Percentiles rank a stretch among this genome's conserved stretches.
These are phyloP conservation scores for Cryptocheilus praepositus DNA, from an alignment of 2,888 invertebrate species.

Conservation along the genomic window DNA sequence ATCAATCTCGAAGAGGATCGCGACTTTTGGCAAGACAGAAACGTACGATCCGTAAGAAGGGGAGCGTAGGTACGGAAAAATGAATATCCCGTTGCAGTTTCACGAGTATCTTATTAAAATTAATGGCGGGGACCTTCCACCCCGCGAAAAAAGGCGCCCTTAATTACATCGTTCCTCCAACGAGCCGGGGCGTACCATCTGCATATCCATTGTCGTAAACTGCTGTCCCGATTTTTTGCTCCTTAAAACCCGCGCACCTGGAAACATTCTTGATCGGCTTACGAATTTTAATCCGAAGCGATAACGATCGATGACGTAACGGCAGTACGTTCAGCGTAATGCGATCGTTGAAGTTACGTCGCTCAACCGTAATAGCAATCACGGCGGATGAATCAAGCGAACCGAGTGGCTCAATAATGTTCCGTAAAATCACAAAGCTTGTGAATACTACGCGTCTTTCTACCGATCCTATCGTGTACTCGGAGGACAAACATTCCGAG, in stretches of 20 bases:
- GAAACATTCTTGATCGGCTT: slow-evolving; percentile 14
- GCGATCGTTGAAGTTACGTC: too few species aligned
- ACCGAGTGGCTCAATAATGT: too few species aligned
- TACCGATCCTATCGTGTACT: too few species aligned
- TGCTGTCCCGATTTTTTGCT: slow-evolving; percentile 12
- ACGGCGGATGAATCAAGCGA: too few species aligned
- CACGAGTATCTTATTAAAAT: slow-evolving; percentile 40
- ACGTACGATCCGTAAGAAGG: too few species aligned
- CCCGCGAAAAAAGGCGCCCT: slow-evolving; percentile 28
- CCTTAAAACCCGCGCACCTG: slow-evolving; percentile 23
- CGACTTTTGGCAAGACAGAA: slow-evolving; percentile 22
- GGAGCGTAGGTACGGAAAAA: slow-evolving; percentile 7
- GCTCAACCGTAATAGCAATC: too few species aligned
- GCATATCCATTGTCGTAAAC: slow-evolving; percentile 40
- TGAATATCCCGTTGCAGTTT: slow-evolving; percentile 22
- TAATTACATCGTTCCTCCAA: slow-evolving; percentile 30
- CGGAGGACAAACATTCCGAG: too few species aligned
- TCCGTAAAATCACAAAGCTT: too few species aligned
- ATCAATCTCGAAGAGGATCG: slow-evolving; percentile 32
- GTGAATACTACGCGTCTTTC: too few species aligned
- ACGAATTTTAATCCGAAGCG: neutral
- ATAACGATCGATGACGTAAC: neutral
- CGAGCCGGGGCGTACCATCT: slow-evolving; percentile 27
- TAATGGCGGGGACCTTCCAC: slow-evolving; percentile 21
- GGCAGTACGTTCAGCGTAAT: slow-evolving; percentile 1